Conservation (phyloP, 2,797 vertebrate species). For the Podargus strigoides region DNA sequence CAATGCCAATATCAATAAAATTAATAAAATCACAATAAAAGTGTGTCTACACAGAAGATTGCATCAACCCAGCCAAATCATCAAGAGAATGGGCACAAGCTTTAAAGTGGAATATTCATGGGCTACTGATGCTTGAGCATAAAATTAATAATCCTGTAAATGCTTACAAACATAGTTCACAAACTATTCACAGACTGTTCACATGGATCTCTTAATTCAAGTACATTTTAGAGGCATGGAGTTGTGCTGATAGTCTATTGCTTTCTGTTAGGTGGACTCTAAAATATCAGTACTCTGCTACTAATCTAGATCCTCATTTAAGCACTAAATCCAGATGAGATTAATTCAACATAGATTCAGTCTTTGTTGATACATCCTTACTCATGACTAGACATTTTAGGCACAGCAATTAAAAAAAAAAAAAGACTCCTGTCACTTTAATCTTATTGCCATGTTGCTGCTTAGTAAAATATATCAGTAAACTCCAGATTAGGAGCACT, state of each 20-base stretch:
- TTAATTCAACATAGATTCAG: not conserved
- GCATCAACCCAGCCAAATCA: not conserved
- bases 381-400: not conserved
- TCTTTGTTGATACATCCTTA: not conserved
- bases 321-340: not conserved
- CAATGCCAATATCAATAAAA: not conserved
- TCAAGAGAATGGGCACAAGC: not conserved
- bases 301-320: not conserved
- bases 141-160: not conserved
- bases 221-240: not conserved
- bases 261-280: not conserved
- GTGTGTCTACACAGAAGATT: not conserved
- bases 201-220: not conserved
- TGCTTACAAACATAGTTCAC: not conserved
- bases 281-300: not conserved
- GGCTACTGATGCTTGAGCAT: not conserved
- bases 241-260: not conserved
- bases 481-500: not conserved
- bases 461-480: not conserved
- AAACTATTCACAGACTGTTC: not conserved
- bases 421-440: no score
- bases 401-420: no score
- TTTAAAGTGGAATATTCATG: not conserved
- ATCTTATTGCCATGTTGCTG: not conserved
- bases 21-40: not conserved